Base-by-base conservation (phyloP, 2,888 invertebrate species). In the Phyto melanocephala region DNA sequence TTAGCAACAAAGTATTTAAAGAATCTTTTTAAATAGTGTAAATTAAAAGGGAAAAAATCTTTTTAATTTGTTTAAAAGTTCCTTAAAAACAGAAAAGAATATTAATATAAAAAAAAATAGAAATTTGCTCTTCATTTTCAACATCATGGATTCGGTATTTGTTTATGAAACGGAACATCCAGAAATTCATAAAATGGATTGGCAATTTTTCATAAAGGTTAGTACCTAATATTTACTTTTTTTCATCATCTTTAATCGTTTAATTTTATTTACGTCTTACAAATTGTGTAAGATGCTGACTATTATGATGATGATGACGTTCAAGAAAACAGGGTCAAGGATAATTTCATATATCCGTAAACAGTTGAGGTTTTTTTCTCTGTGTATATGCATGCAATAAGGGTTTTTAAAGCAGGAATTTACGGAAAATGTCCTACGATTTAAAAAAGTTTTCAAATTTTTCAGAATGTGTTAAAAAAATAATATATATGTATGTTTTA, bases 151-250 rank as follows among this genome's bases (percentile, higher is more conserved):
- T 68, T 86, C 88, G 15, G 81, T 86, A 74, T 86, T 87, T 54
- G 84, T 83, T 80, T 88, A 88, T 77, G 89, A 88, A 81, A 68
- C 82, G 54, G 82, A 82, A 71, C 82, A 82, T 72, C 79, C 82
- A 7, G 82, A 82, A 67, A 82, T 79, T 47, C 79, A 82, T 54
- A 88, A 88, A 75, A 79, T 90, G 83, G 90, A 90, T 85, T 90
- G 91, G 90, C 90, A 91, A 56, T 90, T 90, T 83, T 86, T 90
- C 72, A 90, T 90, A 80, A 90, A 90, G 90, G 90, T 90, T 84
- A 86, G 86, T 86, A 37, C 3, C 10, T 40, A n/a, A 20, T 28
- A 28, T 13, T 13, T 33, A 5, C 2, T 5, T 75, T 24, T 37
- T 15, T 24, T 56, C 11, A 17, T 11, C 24, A 50, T 42, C 65